Conservation (phyloP, 2,888 invertebrate genomes). For the Ophion costatus region DNA sequence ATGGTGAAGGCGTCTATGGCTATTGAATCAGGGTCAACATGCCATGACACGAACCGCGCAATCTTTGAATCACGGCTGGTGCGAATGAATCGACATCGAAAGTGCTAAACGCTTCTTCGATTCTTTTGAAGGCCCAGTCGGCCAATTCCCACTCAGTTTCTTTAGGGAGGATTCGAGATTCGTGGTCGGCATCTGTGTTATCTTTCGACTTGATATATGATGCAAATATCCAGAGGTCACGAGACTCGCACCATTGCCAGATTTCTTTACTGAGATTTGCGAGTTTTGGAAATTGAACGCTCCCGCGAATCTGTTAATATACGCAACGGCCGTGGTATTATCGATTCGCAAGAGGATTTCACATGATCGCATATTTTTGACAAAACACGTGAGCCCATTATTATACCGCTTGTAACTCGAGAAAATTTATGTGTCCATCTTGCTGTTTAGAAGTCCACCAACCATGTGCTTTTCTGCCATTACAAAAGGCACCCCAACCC, state of each 20-base stretch:
- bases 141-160: no score
- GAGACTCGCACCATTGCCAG: conserved; percentile 57
- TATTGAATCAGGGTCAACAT: no score
- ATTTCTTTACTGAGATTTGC: conserved; percentile 33
- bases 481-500: no score
- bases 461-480: neutral
- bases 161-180: conserved; percentile 28
- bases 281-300: conserved; percentile 1
- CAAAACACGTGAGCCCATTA: conserved; percentile 65
- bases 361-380: conserved; percentile 19
- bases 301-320: conserved; percentile 7
- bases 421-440: conserved; percentile 48
- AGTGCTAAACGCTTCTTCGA: no score
- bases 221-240: conserved; percentile 40
- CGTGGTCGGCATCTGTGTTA: conserved; percentile 45
- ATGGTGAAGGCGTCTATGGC: no score
- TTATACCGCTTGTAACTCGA: conserved; percentile 61
- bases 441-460: conserved; percentile 31
- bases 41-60: no score
- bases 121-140: no score
- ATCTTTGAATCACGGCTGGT: no score
- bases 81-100: no score
- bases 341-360: conserved; percentile 59
- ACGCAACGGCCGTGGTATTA: conserved; percentile 60
- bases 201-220: conserved; percentile 45